Evolutionary conservation across 2,797 vertebrate genomes (phyloP).

Genomic region (Numenius phaeopus): DNA sequence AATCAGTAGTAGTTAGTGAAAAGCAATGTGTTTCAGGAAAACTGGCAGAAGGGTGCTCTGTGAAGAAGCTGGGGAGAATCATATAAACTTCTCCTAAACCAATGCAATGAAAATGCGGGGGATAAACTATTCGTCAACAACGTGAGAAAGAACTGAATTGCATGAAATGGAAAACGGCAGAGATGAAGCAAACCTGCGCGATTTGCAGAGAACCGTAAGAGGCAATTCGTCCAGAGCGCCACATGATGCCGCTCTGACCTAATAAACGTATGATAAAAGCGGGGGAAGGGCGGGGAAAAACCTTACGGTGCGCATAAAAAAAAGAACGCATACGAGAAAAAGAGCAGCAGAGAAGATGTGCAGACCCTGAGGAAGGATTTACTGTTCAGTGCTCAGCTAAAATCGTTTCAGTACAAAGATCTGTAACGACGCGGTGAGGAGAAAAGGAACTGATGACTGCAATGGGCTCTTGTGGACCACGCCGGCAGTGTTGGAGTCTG

Average conservation of each 20-base stretch:
- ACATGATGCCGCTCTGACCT: not conserved
- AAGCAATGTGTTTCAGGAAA: not conserved
- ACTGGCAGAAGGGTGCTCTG: not conserved
- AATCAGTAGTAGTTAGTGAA: not conserved
- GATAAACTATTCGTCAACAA: not conserved
- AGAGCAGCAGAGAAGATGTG: not conserved
- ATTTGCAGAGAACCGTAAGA: not conserved
- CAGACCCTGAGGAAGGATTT: not conserved
- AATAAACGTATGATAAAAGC: not conserved
- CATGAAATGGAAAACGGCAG: not conserved
- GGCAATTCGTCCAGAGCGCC: not conserved
- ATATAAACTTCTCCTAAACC: not conserved
- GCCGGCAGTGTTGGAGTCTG: accelerated
- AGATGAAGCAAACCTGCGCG: accelerated
- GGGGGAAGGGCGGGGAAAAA: not conserved
- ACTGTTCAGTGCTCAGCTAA: accelerated
- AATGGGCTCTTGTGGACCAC: not conserved
- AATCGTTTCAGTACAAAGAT: not conserved
- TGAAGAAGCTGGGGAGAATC: not conserved
- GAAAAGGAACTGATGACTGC: not conserved
- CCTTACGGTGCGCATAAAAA: not conserved
- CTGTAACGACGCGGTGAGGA: not conserved
- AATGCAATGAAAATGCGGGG: not conserved
- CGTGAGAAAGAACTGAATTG: not conserved
- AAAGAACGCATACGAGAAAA: not conserved